Evolutionary conservation across 2,113 vertebrate species (phyloP), one percentile per base, ranked within the genome.

Genomic region (Hypanus sabinus): DNA sequence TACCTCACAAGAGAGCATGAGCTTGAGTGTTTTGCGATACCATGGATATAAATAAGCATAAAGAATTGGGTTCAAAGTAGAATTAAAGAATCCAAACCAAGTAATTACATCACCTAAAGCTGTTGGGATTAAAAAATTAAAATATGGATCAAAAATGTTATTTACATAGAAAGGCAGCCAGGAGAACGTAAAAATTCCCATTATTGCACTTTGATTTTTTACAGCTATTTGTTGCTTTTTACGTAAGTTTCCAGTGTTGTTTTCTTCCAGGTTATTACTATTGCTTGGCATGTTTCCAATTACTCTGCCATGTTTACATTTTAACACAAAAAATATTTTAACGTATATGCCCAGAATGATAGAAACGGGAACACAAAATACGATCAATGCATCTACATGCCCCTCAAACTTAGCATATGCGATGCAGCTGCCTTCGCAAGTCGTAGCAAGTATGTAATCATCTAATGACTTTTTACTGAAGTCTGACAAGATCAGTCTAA

Each of bases 401-500:
- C 95, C 95, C 95, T 95, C 94, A 96, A 95, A 80, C 96, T 96
- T 93, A 95, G 96, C 94, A 96, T 96, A 9, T 96, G 93, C 30
- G 96, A 83, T 62, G 77, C 94, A 94, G 85, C 85, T 87, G 87
- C 90, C 94, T 10, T 90, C 71, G 18, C 94, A 94, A 7, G 94
- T 76, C 24, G 5, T 46, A 30, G 57, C 12, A 65, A 87, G 70
- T 3, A n/a, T 33, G 68, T 87, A 60, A 60, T 94, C 27, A 65
- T 75, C 87, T 2, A 76, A 12, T 10, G 62, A 27, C 71, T 36
- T 27, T 77, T 90, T 90, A 65, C 38, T 94, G 55, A 77, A 91
- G 38, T 93, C 87, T 38, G 62, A 46, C 16, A 90, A 93, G 80
- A 94, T 14, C 30, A 93, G 33, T 20, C 88, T 73, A 57, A 92